Base-by-base conservation (phyloP, 2,113 vertebrate genomes). In the Phrynosoma blainvillii region DNA sequence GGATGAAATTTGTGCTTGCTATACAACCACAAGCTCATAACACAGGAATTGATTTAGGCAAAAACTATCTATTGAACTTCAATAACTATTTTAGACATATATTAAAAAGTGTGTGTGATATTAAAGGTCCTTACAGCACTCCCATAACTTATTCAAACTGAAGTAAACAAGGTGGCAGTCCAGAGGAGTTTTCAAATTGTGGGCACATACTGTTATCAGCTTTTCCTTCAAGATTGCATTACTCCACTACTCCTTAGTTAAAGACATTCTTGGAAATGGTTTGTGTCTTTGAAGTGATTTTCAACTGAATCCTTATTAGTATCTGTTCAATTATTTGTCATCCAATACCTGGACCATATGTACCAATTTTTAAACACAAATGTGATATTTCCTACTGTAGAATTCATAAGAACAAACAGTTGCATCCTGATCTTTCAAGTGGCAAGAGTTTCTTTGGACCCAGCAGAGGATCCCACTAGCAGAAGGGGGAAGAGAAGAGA, bases 141-240 rank as follows among this genome's bases (percentile, higher is more conserved):
- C 85, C 87, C 65, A 32, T 90, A 79, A 89, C 88, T 79, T 59
- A 9, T 84, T 56, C 42, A 52, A 32, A 88, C 91, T 93, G 78
- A 82, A 91, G 0, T 30, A 86, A 40, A 6, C 47, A 23, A 3
- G 36, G 65, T 36, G 40, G 54, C 25, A 0, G 18, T 88, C 36
- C 12, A 90, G 65, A 62, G 85, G 59, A 88, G 82, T 89, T 66
- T 2, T 82, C 36, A 42, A 66, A 66, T 27, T 66, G 21, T 42
- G 25, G 12, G 4, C 62, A 47, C 12, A 5, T 79, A 59, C 36
- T 77, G 23, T 21, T 18, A 68, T 82, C n/a, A 59, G 11, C 56
- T 76, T 79, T 79, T 80, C 18, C 2, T 83, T 83, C 40, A 83
- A 52, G 40, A 82, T 3, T 82, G 42, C 42, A 82, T 27, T 62